Conservation (phyloP, 2,797 vertebrate species). For the Peromyscus eremicus region DNA sequence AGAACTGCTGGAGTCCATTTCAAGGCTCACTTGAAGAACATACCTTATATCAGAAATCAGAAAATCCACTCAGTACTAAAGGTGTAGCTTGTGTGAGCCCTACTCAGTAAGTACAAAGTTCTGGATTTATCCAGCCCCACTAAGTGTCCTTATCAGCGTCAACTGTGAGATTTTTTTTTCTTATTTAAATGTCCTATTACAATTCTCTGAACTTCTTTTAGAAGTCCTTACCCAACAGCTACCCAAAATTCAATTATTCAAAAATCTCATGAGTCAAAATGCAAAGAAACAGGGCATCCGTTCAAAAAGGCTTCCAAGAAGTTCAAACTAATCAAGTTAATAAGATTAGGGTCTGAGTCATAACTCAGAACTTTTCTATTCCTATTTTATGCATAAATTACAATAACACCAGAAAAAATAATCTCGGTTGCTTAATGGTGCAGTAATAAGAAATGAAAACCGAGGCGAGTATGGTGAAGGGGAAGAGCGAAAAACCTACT, state of each 20-base stretch:
- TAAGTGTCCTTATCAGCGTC: not conserved
- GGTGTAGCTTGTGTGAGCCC: not conserved
- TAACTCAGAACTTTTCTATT: not conserved
- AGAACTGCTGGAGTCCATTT: not conserved
- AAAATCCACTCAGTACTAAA: not conserved
- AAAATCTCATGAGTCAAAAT: conserved; percentile 30
- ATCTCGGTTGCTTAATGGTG: not conserved
- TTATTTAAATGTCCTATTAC: not conserved
- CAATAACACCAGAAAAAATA: not conserved
- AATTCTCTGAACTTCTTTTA: conserved; percentile 18
- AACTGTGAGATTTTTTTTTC: not conserved
- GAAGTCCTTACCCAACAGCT: not conserved
- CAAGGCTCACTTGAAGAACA: not conserved
- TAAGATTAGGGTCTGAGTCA: conserved; percentile 12
- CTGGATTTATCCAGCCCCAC: not conserved
- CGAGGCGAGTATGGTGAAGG: not conserved
- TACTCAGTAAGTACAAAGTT: not conserved
- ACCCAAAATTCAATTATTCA: not conserved
- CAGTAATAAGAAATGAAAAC: not conserved
- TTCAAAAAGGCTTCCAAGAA: conserved; percentile 8
- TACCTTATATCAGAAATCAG: not conserved
- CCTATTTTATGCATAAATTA: conserved; percentile 33
- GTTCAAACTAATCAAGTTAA: not conserved
- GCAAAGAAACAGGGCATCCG: not conserved
- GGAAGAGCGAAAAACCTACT: not conserved